Evolutionary conservation across 2,797 vertebrate species (phyloP).

Genomic region (Halcyon chelicuti): DNA sequence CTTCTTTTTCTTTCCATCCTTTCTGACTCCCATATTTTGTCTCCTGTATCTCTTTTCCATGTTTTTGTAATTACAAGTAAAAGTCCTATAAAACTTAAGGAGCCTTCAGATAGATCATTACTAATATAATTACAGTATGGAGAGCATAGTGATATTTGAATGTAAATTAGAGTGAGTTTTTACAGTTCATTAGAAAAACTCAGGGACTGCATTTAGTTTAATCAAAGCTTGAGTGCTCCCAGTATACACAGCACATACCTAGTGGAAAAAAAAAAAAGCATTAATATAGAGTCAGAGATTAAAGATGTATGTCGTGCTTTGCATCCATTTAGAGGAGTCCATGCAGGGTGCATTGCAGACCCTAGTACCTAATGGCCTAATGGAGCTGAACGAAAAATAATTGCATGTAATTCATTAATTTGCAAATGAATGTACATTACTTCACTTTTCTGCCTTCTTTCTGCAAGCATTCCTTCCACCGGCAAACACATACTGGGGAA

Average conservation of each 20-base stretch:
- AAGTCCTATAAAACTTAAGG: conserved; percentile 36
- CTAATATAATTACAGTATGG: conserved; percentile 53
- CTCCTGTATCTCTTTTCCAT: not conserved
- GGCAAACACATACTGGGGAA: not conserved
- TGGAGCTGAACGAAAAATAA: not conserved
- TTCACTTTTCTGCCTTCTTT: not conserved
- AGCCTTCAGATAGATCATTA: conserved; percentile 52
- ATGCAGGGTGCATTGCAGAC: not conserved
- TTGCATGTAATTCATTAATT: not conserved
- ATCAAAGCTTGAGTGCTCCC: conserved; percentile 57
- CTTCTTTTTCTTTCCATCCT: not conserved
- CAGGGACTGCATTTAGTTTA: conserved; percentile 47
- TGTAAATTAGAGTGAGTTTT: conserved; percentile 60
- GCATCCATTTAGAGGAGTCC: not conserved
- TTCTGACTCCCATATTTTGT: not conserved
- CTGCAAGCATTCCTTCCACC: not conserved
- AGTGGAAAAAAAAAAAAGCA: not conserved
- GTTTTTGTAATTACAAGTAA: conserved; percentile 28
- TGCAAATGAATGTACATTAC: not conserved
- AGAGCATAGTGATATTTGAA: conserved; percentile 36
- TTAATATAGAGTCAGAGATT: conserved; percentile 1
- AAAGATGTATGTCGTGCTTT: not conserved
- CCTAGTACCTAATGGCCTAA: not conserved
- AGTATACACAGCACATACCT: conserved; percentile 22
- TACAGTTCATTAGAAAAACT: conserved; percentile 64